Base-by-base conservation (phyloP, 1,140 invertebrate genomes). In the Atopsyche davidsoni region DNA sequence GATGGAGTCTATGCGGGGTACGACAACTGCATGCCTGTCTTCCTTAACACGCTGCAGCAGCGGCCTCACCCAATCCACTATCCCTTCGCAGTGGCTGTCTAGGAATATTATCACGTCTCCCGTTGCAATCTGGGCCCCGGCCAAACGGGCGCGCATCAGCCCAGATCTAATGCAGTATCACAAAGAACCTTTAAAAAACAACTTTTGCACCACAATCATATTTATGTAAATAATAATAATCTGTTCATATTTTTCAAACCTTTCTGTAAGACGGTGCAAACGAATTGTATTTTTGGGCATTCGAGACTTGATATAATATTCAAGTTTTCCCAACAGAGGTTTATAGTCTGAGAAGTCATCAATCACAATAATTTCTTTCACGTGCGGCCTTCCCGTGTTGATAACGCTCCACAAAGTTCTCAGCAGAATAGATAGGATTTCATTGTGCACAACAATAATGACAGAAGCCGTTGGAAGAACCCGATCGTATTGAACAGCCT, bases 1-100 rank as follows among this genome's bases (percentile, higher is more conserved):
- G 53, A 97, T 88, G 4, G 90, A 86, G 71, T 96, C 92, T 57
- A 96, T 95, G 38, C 94, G 87, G 2, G 94, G 94, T 59, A 92
- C 89, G 23, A 95, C 65, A 11, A 96, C 89, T 11, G 83, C 80
- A 13, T 77, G 80, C 2, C 77, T 68, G 28, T 92, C 86, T 56
- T 92, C 81, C 62, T 84, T 81, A 50, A 96, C 87, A 50, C 90
- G 72, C 53, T 85, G 76, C 32, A 96, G 69, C 34, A 97, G 66
- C 2, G 94, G 94, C 64, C 94, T 85, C 46, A 94, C 73, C 90
- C 89, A 94, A 61, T 83, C 76, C 39, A 73, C 62, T 49, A 79
- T 83, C 10, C 80, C 82, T 78, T 97, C 93, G 73, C 92, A 96
- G 68, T 97, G 94, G 16, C 92, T 89, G 73, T 97, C 94, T 24